These are phyloP conservation scores for Oncorhynchus keta DNA, from an alignment of 2,113 vertebrate species.

Conservation along the genomic window DNA sequence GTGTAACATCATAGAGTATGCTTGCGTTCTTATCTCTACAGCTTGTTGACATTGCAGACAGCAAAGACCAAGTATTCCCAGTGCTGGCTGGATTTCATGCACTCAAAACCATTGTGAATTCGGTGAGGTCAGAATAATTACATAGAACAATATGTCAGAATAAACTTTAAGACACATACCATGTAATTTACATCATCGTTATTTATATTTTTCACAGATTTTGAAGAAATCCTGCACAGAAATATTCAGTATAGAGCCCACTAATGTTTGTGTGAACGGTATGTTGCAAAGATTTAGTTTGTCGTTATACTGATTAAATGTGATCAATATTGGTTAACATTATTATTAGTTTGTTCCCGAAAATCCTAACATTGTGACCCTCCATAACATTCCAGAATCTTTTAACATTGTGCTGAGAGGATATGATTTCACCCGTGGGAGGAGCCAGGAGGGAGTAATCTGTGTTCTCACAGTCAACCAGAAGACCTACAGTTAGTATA, in stretches of 20 bases:
- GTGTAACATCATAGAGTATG: background rate
- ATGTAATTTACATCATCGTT: background rate
- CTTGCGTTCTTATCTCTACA: conserved; percentile 60
- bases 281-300: conserved; percentile 48
- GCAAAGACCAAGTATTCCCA: conserved; percentile 89
- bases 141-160: background rate
- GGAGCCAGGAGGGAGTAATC: conserved; percentile 62
- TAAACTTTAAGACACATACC: background rate
- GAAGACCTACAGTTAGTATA: conserved; percentile 76
- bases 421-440: conserved; percentile 79
- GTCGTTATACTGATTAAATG: background rate
- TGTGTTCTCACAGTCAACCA: conserved; percentile 81
- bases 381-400: conserved; percentile 76
- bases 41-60: conserved; percentile 90
- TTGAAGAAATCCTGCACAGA: conserved; percentile 88
- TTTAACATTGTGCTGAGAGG: conserved; percentile 88
- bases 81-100: conserved; percentile 91
- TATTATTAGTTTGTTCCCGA: background rate
- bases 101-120: conserved; percentile 89
- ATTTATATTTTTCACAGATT: conserved; percentile 72
- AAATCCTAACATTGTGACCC: background rate
- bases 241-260: conserved; percentile 84
- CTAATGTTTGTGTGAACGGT: conserved; percentile 93
- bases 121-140: conserved; percentile 74
- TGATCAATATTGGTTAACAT: background rate